Conservation (phyloP, 2,113 vertebrate species). For the Sphaerodactylus townsendi region DNA sequence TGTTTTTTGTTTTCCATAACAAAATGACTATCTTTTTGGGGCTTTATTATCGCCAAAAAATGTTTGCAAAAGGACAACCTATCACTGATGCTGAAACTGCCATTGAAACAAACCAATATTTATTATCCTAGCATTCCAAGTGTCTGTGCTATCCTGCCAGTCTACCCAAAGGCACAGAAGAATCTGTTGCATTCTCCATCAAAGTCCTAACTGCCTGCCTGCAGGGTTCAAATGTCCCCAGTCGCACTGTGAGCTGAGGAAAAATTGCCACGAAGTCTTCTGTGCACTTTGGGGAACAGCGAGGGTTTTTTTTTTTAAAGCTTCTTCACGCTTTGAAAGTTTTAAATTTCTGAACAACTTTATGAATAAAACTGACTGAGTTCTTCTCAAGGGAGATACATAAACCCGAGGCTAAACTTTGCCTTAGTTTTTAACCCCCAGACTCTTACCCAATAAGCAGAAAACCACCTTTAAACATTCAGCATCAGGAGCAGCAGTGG, state of each 20-base stretch:
- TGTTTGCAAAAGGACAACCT: neutral
- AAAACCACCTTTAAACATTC: neutral
- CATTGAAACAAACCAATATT: conserved; percentile 28
- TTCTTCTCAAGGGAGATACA: neutral
- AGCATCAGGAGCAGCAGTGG: no score
- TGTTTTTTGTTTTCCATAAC: neutral
- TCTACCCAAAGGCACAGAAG: conserved; percentile 20
- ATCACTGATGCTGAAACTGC: conserved; percentile 33
- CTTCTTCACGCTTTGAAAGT: neutral
- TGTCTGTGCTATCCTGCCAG: neutral
- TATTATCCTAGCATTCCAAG: conserved; percentile 22
- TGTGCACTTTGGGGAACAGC: neutral
- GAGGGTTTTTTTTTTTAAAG: neutral
- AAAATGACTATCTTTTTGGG: neutral
- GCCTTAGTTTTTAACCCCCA: neutral
- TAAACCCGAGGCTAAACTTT: neutral
- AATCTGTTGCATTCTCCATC: neutral
- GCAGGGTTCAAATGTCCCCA: neutral
- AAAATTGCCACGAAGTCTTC: neutral
- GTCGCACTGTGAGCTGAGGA: neutral
- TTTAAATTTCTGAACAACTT: neutral
- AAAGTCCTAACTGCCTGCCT: neutral
- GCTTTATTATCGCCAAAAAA: neutral
- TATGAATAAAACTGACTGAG: neutral
- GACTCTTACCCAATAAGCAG: neutral